Percentiles rank a stretch among this genome's conserved stretches.
Conservation (phyloP, 2,888 invertebrate species). For the Oegoconia quadripuncta region DNA sequence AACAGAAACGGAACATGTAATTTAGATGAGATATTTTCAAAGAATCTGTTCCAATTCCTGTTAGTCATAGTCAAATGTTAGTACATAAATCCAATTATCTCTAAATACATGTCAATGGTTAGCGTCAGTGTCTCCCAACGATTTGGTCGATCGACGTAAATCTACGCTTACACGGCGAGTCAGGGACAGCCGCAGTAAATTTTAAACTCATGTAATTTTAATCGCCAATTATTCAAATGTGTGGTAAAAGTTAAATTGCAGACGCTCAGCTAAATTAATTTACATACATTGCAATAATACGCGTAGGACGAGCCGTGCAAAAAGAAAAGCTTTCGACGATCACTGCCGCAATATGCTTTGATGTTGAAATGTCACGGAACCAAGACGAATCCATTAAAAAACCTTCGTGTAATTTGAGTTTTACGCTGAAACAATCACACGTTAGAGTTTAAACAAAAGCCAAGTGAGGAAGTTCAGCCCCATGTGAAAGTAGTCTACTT, state of each 20-base stretch:
- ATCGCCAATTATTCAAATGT: conserved; percentile 38
- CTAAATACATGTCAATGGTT: conserved; percentile 22
- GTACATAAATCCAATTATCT: conserved; percentile 53
- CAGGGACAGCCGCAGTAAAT: conserved; percentile 33
- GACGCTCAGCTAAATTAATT: conserved; percentile 31
- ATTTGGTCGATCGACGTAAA: conserved; percentile 26
- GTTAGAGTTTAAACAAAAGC: too few relatives aligned
- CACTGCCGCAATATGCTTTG: too few relatives aligned
- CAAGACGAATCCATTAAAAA: too few relatives aligned
- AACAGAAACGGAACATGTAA: too few relatives aligned
- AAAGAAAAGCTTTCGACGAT: too few relatives aligned
- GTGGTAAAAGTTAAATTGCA: conserved; percentile 30
- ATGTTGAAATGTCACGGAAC: not conserved
- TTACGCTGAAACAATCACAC: too few relatives aligned
- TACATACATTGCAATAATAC: conserved; percentile 27
- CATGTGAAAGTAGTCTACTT: too few relatives aligned
- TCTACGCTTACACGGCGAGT: conserved; percentile 26
- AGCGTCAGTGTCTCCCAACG: conserved; percentile 21
- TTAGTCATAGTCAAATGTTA: conserved; percentile 28
- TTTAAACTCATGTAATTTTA: conserved; percentile 39
- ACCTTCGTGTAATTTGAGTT: too few relatives aligned
- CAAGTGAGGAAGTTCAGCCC: too few relatives aligned
- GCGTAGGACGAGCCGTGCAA: conserved; percentile 27
- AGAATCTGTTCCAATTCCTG: too few relatives aligned
- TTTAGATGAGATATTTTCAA: too few relatives aligned